Evolutionary conservation across 2,797 vertebrate genomes (phyloP).

Genomic region (Telmatherina bonti): DNA sequence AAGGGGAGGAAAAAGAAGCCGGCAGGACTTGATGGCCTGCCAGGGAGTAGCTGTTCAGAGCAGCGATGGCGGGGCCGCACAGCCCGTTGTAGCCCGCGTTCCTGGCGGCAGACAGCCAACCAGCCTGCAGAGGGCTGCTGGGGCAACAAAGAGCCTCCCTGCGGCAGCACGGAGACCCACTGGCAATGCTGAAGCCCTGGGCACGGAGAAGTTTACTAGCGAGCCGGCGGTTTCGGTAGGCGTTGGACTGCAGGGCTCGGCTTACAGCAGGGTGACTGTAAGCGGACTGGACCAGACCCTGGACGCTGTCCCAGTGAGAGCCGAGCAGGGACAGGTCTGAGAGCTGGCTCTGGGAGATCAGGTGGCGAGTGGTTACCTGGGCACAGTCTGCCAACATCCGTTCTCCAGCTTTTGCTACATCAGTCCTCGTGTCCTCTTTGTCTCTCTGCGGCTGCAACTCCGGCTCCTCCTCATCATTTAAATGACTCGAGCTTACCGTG

Average conservation of each 20-base stretch:
- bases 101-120: constrained; percentile 71
- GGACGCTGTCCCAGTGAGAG: constrained; percentile 93
- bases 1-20: constrained; percentile 71
- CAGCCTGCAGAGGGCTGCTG: constrained; percentile 68
- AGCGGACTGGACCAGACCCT: constrained; percentile 90
- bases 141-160: constrained; percentile 81
- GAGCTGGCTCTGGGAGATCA: constrained; percentile 89
- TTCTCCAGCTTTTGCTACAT: constrained; percentile 57
- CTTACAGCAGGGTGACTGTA: constrained; percentile 75
- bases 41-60: constrained; percentile 71
- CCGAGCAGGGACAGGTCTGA: constrained; percentile 89
- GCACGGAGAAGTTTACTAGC: constrained; percentile 85
- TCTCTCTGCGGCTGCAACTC: constrained; percentile 30
- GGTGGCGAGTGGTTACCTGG: constrained; percentile 77
- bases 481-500: constrained; percentile 22
- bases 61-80: constrained; percentile 53
- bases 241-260: constrained; percentile 84
- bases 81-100: constrained; percentile 60
- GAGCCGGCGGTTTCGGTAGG: constrained; percentile 87
- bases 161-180: constrained; percentile 84
- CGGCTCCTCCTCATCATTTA: constrained; percentile 22
- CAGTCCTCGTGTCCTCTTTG: constrained; percentile 57
- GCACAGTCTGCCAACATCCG: constrained; percentile 68
- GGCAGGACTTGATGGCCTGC: constrained; percentile 71
- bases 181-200: constrained; percentile 77